phyloP scores from a whole-genome alignment of 2,888 invertebrate genomes.

The Copidosoma aretas region DNA sequence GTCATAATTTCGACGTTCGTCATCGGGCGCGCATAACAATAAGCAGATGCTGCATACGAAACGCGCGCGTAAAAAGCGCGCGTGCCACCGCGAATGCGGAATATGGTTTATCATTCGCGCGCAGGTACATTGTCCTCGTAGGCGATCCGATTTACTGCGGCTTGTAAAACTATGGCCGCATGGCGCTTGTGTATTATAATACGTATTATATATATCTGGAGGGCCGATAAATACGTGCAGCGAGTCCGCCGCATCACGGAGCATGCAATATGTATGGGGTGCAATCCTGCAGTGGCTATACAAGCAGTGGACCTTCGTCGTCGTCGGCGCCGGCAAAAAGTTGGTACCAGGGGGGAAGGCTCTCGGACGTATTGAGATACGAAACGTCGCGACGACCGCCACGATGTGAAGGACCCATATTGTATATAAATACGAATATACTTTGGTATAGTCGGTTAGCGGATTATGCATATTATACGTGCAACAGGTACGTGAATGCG shows the following conservation, averaged over 20 bases:
- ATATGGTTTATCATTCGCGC: constrained; percentile 56
- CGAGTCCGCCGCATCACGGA: constrained; percentile 32
- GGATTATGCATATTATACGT: too few species aligned
- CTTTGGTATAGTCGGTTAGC: too few species aligned
- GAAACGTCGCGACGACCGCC: background rate
- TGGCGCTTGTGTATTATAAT: background rate
- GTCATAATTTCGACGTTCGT: constrained; percentile 52
- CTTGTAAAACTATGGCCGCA: background rate
- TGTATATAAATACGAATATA: too few species aligned
- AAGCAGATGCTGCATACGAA: constrained; percentile 13
- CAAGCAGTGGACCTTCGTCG: constrained; percentile 39
- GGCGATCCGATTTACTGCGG: too few species aligned
- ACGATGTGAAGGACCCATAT: too few species aligned
- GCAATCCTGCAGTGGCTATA: background rate
- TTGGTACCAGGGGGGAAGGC: background rate
- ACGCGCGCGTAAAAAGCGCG: constrained; percentile 35
- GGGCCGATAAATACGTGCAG: constrained; percentile 58
- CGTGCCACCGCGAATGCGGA: constrained; percentile 44
- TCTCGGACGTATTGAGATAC: background rate
- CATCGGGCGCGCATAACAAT: constrained; percentile 44
- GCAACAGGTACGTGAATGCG: too few species aligned
- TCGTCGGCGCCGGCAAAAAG: constrained; percentile 24
- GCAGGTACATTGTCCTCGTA: constrained; percentile 2
- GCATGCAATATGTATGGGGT: constrained; percentile 58
- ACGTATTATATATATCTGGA: too few species aligned